Conservation (phyloP, 2,797 vertebrate species). For the Heterohyrax brucei region DNA sequence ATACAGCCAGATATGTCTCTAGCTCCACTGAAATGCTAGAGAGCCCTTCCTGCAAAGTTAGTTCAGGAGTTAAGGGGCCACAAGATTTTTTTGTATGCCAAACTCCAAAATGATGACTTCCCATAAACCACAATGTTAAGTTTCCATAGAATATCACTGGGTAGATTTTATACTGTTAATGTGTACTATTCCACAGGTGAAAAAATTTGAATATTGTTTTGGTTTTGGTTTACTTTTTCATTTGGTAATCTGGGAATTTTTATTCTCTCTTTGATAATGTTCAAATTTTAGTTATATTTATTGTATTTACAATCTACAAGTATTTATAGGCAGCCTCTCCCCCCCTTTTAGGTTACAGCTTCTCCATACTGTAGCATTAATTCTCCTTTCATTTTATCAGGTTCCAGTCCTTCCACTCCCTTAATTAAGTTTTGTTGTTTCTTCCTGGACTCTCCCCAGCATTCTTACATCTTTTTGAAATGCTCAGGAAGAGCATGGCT, state of each 20-base stretch:
- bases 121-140: background rate
- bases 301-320: slow-evolving; percentile 27
- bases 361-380: background rate
- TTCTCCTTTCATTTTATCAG: slow-evolving; percentile 57
- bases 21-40: background rate
- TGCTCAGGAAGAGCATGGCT: slow-evolving; percentile 62
- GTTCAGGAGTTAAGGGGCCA: background rate
- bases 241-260: background rate
- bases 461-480: slow-evolving; percentile 72
- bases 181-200: background rate
- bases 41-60: slow-evolving; percentile 26
- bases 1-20: background rate
- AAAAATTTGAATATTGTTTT: background rate
- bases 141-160: background rate
- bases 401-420: background rate
- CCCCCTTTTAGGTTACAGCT: background rate
- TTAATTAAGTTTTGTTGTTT: slow-evolving; percentile 60
- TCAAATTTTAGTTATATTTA: background rate
- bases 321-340: background rate
- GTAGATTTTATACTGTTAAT: slow-evolving; percentile 3
- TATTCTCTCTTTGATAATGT: background rate
- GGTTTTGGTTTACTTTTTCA: slow-evolving; percentile 40
- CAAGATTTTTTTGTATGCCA: background rate
- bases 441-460: slow-evolving; percentile 58
- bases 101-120: background rate